Evolutionary conservation across 2,888 invertebrate species (phyloP), one percentile per base, ranked within the genome.

Genomic region (Chymomyza caudatula): DNA sequence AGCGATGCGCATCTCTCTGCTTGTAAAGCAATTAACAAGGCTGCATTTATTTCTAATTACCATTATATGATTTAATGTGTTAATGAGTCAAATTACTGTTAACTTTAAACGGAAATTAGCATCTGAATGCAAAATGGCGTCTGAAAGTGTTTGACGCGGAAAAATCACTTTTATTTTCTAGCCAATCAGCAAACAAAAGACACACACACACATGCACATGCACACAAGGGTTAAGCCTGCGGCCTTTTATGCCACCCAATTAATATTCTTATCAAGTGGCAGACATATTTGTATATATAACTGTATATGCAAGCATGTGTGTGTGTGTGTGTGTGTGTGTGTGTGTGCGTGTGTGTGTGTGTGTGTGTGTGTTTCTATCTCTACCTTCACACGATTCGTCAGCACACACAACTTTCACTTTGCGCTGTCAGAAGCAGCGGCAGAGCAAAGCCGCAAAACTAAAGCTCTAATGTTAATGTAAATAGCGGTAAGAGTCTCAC

Each of bases 391-490:
- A 69, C 60, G 71, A 80, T 69, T 73, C 64, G 66, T 67, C 66
- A 69, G 77, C 69, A 58, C 55, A 57, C 47, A 64, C 61, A 83
- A 85, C 79, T 81, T 81, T 81, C 80, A 81, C 80, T 81, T 81
- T 81, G 80, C 84, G 80, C 69, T 71, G 83, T 85, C 85, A 85
- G 80, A 84, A 83, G 77, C 74, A 73, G 67, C 66, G 52, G 64
- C 69, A 67, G 56, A 65, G 60, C 47, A 66, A 61, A 63, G 63
- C 58, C 62, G 66, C 65, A 74, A 75, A 76, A 71, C 67, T 69
- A 86, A 71, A 78, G 85, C 86, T 84, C 79, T 85, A 79, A 85
- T 77, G 79, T 79, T 75, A 85, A 82, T 85, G 86, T 78, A 81
- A 86, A 84, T 80, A 85, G 78, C 81, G 84, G 81, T 84, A 85